A percentile compares a stretch with the other conserved stretches of the same genome.
Conservation (phyloP, 2,113 vertebrate species). For the Hemichromis elongatus region DNA sequence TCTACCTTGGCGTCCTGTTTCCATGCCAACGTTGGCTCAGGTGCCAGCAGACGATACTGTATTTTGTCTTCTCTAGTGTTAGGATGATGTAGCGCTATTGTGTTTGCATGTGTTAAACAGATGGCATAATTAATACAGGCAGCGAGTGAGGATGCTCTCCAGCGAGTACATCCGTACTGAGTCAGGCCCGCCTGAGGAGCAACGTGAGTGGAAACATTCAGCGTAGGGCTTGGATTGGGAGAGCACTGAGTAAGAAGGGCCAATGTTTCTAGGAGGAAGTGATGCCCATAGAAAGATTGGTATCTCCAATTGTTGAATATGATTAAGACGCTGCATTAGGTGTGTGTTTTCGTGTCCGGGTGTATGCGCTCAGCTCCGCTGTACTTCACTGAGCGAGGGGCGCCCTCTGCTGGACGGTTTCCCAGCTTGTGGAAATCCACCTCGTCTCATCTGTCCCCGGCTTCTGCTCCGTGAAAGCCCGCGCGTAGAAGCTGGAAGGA, state of each 20-base stretch:
- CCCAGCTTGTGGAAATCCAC: not conserved
- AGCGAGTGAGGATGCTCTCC: not conserved
- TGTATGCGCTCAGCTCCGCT: not conserved
- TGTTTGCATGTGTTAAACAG: slow-evolving; percentile 15
- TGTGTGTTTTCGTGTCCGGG: not conserved
- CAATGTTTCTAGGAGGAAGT: not conserved
- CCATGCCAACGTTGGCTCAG: slow-evolving; percentile 55
- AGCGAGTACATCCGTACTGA: not conserved
- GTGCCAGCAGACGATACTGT: slow-evolving; percentile 12
- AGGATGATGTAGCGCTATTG: not conserved
- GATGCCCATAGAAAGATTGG: not conserved
- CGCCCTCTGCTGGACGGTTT: slow-evolving; percentile 57
- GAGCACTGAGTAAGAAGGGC: not conserved
- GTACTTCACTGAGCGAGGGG: not conserved
- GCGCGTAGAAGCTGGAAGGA: not conserved
- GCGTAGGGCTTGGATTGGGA: not conserved
- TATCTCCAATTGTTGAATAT: not conserved
- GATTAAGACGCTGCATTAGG: not conserved
- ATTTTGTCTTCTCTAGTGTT: slow-evolving; percentile 9
- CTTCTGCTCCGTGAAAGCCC: not conserved
- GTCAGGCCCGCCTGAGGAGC: not conserved
- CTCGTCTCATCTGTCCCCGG: not conserved
- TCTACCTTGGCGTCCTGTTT: slow-evolving; percentile 64
- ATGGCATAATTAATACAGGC: not conserved
- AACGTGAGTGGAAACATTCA: not conserved